Evolutionary conservation across 2,797 vertebrate species (phyloP), one percentile per base, ranked within the genome.

Genomic region (Acipenser transmontanus): DNA sequence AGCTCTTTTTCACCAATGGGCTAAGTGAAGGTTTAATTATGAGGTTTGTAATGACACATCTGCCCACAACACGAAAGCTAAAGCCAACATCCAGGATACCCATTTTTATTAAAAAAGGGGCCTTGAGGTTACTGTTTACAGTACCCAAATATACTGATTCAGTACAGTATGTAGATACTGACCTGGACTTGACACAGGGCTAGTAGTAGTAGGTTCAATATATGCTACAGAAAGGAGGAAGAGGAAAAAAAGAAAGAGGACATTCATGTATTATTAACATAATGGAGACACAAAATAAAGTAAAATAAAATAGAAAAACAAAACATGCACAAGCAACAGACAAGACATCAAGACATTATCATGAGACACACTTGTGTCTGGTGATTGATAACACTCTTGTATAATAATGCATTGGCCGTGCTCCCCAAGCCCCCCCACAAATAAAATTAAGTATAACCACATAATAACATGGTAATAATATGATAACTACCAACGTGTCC

Each of bases 181-280:
- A 98, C 97, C 97, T 99, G 97, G 95, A 91, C 93, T 97, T 83
- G 94, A 94, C 89, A 96, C 95, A 92, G 93, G 87, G 89, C 94
- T 98, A 98, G 95, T 92, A 88, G 94, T 93, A 91, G 95, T 89
- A 91, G 95, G 91, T 85, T 99, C 95, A 96, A 94, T 93, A 92
- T 94, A 91, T 92, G 96, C 94, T 96, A 97, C 89, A 93, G 92
- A 93, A 87, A 85, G 91, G 91, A 88, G 82, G 80, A 88, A 88
- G 86, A 87, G 85, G 84, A 87, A 72, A 82, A 82, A 81, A 84
- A 84, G 91, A 93, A 96, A 94, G 82, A 91, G 93, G 92, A 95
- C 89, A 95, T 89, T 93, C 85, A 95, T 92, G 91, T 87, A 93
- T 98, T 96, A 96, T 95, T 96, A 93, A 93, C 86, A 92, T 87